Conservation (phyloP, 2,888 invertebrate genomes). For the Andrena bucephala region DNA sequence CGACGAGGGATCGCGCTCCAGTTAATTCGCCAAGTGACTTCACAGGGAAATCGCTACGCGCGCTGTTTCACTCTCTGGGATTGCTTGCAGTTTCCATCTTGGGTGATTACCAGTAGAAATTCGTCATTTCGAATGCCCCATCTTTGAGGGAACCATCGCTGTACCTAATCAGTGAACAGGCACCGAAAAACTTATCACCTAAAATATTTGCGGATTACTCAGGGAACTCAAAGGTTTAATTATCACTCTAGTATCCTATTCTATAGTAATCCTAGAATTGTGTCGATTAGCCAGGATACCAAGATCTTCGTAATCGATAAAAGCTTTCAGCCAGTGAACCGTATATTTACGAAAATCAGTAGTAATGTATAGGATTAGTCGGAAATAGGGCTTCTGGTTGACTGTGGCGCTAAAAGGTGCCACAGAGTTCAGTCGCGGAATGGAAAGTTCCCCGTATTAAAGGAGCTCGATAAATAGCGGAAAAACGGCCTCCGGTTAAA, state of each 20-base stretch:
- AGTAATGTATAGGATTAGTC: no score
- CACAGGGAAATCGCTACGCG: background rate
- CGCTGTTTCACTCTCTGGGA: background rate
- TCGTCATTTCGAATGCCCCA: background rate
- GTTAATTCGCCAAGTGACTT: background rate
- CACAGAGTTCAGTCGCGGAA: background rate
- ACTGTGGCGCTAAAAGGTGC: background rate
- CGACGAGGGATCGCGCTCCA: slow-evolving; percentile 17
- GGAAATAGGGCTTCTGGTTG: no score
- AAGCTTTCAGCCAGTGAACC: no score
- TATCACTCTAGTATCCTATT: background rate
- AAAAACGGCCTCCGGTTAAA: slow-evolving; percentile 23
- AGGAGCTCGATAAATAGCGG: slow-evolving; percentile 41
- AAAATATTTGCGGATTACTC: background rate
- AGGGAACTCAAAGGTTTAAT: background rate
- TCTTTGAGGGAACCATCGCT: no score
- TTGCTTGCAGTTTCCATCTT: background rate
- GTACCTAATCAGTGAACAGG: no score
- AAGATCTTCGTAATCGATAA: no score
- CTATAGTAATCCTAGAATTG: no score
- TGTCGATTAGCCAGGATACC: background rate
- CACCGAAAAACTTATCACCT: no score
- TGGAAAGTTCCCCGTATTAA: background rate
- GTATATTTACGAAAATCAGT: no score
- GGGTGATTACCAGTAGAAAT: background rate